Evolutionary conservation across 2,888 invertebrate species (phyloP).

Genomic region (Diaphora mendica): DNA sequence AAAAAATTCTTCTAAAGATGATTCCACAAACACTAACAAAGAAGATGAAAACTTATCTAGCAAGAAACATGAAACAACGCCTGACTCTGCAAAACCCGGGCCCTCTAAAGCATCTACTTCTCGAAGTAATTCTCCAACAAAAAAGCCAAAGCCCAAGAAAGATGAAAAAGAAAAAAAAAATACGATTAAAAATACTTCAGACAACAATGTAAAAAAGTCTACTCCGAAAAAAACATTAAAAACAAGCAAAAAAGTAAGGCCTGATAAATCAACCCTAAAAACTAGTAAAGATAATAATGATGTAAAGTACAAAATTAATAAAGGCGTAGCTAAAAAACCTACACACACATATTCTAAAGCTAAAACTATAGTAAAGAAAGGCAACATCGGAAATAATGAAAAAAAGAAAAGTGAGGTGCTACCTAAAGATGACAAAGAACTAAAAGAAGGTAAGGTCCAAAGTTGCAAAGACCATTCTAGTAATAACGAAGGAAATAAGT

Average conservation of each 20-base stretch:
- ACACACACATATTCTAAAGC: constrained; percentile 66
- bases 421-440: constrained; percentile 51
- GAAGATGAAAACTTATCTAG: constrained; percentile 59
- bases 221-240: constrained; percentile 63
- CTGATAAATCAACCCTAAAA: constrained; percentile 54
- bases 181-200: constrained; percentile 61
- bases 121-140: constrained; percentile 68
- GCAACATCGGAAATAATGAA: constrained; percentile 50
- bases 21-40: constrained; percentile 56
- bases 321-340: constrained; percentile 68
- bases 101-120: constrained; percentile 61
- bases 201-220: constrained; percentile 57
- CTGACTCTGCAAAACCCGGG: constrained; percentile 64
- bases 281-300: constrained; percentile 63
- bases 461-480: constrained; percentile 37
- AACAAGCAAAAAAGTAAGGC: constrained; percentile 59
- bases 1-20: constrained; percentile 67
- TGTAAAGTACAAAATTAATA: constrained; percentile 79
- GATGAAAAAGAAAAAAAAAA: constrained; percentile 77
- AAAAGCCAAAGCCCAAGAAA: constrained; percentile 72
- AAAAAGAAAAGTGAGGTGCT: constrained; percentile 61
- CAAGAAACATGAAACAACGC: constrained; percentile 61
- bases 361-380: constrained; percentile 69
- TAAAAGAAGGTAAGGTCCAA: constrained; percentile 31
- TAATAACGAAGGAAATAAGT: constrained; percentile 26